Conservation (phyloP, 2,113 vertebrate species). For the Cathartes aura region DNA sequence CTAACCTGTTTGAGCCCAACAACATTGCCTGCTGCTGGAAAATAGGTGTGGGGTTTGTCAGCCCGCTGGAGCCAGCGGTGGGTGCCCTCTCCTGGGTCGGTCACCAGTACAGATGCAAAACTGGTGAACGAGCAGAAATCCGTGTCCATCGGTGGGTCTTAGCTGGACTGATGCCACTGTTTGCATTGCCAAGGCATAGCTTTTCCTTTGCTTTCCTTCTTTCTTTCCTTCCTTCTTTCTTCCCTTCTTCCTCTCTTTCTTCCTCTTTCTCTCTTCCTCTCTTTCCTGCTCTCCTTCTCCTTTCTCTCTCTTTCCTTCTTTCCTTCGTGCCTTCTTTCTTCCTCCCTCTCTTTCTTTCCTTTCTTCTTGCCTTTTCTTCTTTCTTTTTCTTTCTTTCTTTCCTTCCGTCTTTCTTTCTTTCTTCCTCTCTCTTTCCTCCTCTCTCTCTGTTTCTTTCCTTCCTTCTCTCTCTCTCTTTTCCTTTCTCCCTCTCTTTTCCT, state of each 20-base stretch:
- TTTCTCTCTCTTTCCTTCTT: rapidly evolving
- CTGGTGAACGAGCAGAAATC: neutral
- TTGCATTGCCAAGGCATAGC: neutral
- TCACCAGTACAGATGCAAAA: neutral
- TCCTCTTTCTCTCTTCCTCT: rapidly evolving
- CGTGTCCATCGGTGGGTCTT: rapidly evolving
- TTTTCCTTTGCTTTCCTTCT: too few species aligned
- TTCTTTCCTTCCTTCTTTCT: rapidly evolving
- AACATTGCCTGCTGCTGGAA: neutral
- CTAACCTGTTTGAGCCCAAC: neutral
- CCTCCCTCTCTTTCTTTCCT: too few species aligned
- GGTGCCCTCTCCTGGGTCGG: rapidly evolving
- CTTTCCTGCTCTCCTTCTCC: rapidly evolving
- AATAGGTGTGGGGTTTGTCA: neutral
- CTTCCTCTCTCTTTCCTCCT: too few species aligned
- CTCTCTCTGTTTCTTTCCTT: too few species aligned
- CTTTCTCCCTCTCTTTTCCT: too few species aligned
- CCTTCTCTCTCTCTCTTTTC: rapidly evolving
- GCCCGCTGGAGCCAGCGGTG: rapidly evolving
- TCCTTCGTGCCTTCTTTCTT: too few species aligned
- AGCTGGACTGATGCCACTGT: too few species aligned
- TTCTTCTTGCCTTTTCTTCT: too few species aligned
- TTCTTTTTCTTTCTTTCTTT: rapidly evolving
- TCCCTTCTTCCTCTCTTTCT: rapidly evolving
- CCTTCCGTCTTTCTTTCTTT: neutral